Conservation (phyloP, 2,888 invertebrate genomes). For the Spodoptera exigua region DNA sequence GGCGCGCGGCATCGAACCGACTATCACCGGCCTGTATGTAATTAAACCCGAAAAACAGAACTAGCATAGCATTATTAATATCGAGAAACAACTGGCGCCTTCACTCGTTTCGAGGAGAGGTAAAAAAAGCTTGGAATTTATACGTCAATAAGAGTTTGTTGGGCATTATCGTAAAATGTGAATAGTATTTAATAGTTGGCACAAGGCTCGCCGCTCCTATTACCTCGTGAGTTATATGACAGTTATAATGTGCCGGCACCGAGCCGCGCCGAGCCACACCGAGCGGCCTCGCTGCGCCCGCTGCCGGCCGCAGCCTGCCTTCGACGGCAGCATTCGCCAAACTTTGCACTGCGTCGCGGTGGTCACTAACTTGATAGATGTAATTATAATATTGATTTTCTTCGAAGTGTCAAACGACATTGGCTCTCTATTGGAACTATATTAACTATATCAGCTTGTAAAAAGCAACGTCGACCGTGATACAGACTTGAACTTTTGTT, state of each 20-base stretch:
- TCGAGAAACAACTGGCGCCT: constrained; percentile 85
- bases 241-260: constrained; percentile 71
- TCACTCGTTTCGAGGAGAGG: constrained; percentile 73
- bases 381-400: too few relatives aligned
- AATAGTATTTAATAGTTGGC: constrained; percentile 86
- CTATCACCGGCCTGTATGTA: constrained; percentile 72
- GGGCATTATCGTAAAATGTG: constrained; percentile 87
- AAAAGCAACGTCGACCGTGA: too few relatives aligned
- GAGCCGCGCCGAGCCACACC: constrained; percentile 16
- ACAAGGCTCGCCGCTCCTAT: constrained; percentile 86
- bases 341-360: not conserved
- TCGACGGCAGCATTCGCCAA: not conserved
- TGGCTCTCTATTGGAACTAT: too few relatives aligned
- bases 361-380: too few relatives aligned
- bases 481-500: too few relatives aligned
- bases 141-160: constrained; percentile 86
- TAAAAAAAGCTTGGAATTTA: constrained; percentile 81
- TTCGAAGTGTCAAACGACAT: too few relatives aligned
- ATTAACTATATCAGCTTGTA: too few relatives aligned
- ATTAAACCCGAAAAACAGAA: constrained; percentile 84
- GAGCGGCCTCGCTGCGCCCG: constrained; percentile 18
- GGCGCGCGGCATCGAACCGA: constrained; percentile 63
- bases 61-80: constrained; percentile 83
- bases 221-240: constrained; percentile 85
- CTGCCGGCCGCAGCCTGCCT: constrained; percentile 14